Base-by-base conservation (phyloP, 2,113 vertebrate species). In the Zapornia atra region DNA sequence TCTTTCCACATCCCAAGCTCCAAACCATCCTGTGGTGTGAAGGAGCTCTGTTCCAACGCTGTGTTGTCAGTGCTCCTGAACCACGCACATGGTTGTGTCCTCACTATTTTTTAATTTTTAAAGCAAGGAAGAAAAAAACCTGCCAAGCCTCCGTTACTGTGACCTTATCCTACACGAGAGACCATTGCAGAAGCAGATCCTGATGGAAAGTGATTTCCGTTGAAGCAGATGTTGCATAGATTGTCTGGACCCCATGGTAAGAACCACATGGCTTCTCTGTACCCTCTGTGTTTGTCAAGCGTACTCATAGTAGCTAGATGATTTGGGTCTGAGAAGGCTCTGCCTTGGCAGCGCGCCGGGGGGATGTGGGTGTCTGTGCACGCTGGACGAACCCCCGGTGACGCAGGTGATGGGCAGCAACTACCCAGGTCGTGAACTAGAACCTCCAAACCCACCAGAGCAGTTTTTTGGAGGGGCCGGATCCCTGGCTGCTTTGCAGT, bases 401-500 rank as follows among this genome's bases (percentile, higher is more conserved):
- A 12, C 5, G 10, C 33, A 6, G 38, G 31, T 8, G 51, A 24
- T 7, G 28, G 3, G 1, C 22, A 20, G 25, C 3, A 2, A 21
- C 1, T 17, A 3, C 3, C 1, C 15, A 2, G 21, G 5, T 20
- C 0, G 3, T n/a, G 44, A 20, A 11, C 51, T 1, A 34, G 38
- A 3, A 28, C 29, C 44, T 60, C 20, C n/a, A 7, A 6, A n/a
- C 12, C 29, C 16, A 7, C 1, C 0, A 6, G n/a, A 50, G 34
- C 12, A 48, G 48, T 15, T 2, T 10, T 10, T 7, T 9, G 29
- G 7, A 3, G 7, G 1, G 3, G 16, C 15, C 15, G 12, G 50
- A 7, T 5, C 33, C 1, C 4, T 1, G 4, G 28, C 2, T 28
- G 25, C 48, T 25, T 13, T 51, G 9, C 26, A 8, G 48, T 0